Evolutionary conservation across 2,113 vertebrate species (phyloP), one percentile per base, ranked within the genome.

Genomic region (Anser cygnoides): DNA sequence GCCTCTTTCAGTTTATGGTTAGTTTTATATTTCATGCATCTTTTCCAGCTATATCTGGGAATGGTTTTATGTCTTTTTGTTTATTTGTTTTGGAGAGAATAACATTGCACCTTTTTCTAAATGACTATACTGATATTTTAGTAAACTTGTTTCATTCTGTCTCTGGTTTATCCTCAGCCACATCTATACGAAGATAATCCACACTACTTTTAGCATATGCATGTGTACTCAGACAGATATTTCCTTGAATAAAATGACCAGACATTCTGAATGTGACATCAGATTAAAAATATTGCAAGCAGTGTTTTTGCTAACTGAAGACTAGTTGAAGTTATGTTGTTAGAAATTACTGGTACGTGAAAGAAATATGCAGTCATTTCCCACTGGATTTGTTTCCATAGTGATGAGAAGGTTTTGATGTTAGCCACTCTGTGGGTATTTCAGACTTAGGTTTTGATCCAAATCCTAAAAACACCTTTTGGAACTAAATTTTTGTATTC

Each of bases 341-440:
- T 95, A 91, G 73, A 93, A 90, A 93, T 96, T 87, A 86, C 66
- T 90, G 72, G n/a, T 80, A 92, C 22, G 26, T 94, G 84, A 83
- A 90, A 95, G 63, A 96, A 96, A 90, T 86, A 84, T 68, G 43
- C 70, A 90, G 49, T 78, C 37, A 61, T 89, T 90, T 96, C 76
- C 85, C 90, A 78, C 14, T 92, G 91, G 83, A 61, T 75, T 94
- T 93, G 90, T 93, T 92, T 90, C 92, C 80, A 92, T 89, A 92
- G 85, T 1, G 6, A 90, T 75, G 54, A 88, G 65, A 83, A 92
- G 39, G 33, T 93, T 92, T 71, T 86, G 61, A 31, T 94, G 43
- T 89, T 90, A 81, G 65, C 23, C 83, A 20, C 22, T 79, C 37
- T 37, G 31, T 89, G 63, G 43, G 13, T 80, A 63, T 72, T 92